These are phyloP conservation scores for Galeopterus variegatus DNA, from an alignment of 2,113 vertebrate species.

Conservation along the genomic window DNA sequence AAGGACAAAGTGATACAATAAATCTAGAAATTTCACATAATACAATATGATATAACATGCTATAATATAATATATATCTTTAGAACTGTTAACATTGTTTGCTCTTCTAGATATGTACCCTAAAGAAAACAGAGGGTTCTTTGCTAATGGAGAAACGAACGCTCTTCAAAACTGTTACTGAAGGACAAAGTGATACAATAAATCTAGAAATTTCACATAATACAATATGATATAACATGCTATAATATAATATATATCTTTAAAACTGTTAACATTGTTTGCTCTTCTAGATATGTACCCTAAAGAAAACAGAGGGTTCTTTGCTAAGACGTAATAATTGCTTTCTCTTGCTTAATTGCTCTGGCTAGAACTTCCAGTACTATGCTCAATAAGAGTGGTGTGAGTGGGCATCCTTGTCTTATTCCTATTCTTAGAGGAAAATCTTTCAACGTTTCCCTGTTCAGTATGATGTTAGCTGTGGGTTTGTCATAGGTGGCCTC, in stretches of 20 bases:
- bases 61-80: not conserved
- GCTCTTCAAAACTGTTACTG: not conserved
- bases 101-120: not conserved
- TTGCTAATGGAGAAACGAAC: not conserved
- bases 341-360: no score
- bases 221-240: not conserved
- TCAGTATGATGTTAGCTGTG: no score
- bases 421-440: no score
- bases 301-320: not conserved
- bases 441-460: no score
- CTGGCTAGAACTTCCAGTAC: no score
- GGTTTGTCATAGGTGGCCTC: no score
- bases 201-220: conserved; percentile 37
- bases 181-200: not conserved
- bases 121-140: not conserved
- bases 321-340: not conserved
- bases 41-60: not conserved
- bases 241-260: not conserved
- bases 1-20: not conserved
- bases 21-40: conserved; percentile 37
- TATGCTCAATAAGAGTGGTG: no score
- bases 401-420: no score
- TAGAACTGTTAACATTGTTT: not conserved
- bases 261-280: not conserved
- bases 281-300: not conserved